Base-by-base conservation (phyloP, 2,113 vertebrate species). In the Calypte anna region DNA sequence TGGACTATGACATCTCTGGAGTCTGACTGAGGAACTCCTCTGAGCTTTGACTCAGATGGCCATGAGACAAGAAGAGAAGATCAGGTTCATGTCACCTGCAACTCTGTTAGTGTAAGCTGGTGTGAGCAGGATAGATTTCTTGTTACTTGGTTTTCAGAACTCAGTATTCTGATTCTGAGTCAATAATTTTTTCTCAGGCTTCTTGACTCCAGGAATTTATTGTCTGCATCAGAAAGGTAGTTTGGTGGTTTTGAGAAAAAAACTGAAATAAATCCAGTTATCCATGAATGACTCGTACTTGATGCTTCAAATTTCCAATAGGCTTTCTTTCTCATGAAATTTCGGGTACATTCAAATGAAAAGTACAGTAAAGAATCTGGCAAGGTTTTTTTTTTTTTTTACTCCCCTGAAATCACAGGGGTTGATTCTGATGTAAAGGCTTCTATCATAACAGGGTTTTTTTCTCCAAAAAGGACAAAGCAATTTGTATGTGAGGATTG, bases 101-200 rank as follows among this genome's bases (percentile, higher is more conserved):
- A 30, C 17, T 77, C 33, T 30, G 0, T 2, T 46, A 13, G 7
- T 38, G 4, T 13, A 54, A 86, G 15, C 1, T 66, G 16, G 40
- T n/a, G 80, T 54, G 14, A 27, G 6, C 5, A 77, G 20, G 8
- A 38, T 46, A 7, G 5, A 2, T 46, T 88, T 86, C 6, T 36
- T 61, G 3, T 17, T 69, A 25, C 9, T 17, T 1, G 1, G 5
- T 48, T 5, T 23, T 63, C 4, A 9, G 16, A 84, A 84, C 78
- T 74, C 12, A 62, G 27, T 66, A 54, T 55, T 78, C 43, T 50
- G n/a, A 53, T 15, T 63, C 17, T 27, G 24, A 84, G 74, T 36
- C 1, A 12, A 77, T 11, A 46, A 3, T 25, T 73, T 74, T 78
- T 91, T 36, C 22, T 66, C 24, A 43, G 12, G 31, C 31, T 70